A percentile compares a stretch with the other conserved stretches of the same genome.
Evolutionary conservation across 2,888 invertebrate species (phyloP).

Genomic region (Volucella zonaria): DNA sequence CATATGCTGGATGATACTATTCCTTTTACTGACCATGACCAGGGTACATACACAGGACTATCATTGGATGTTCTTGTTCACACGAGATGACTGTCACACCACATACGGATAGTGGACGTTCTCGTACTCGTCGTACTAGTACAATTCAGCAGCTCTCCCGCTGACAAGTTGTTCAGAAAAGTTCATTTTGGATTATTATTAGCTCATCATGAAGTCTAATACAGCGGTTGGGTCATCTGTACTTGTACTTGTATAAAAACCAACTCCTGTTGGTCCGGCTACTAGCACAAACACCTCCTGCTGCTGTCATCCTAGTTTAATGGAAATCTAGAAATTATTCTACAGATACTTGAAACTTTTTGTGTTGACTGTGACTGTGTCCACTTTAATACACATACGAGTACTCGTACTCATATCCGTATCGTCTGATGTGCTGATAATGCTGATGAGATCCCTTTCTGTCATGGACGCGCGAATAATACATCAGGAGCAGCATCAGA

Average conservation of each 20-base stretch:
- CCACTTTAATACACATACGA: background rate
- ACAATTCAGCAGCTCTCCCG: background rate
- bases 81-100: background rate
- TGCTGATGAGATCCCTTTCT: constrained; percentile 34
- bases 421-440: constrained; percentile 27
- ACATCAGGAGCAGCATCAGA: background rate
- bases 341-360: constrained; percentile 36
- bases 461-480: background rate
- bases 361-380: constrained; percentile 1
- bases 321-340: constrained; percentile 57
- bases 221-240: constrained; percentile 8
- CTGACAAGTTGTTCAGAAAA: constrained; percentile 65
- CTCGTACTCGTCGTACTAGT: background rate
- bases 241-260: background rate
- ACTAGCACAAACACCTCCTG: background rate
- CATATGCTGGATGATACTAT: constrained; percentile 18
- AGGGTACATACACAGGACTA: constrained; percentile 3
- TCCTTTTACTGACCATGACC: constrained; percentile 42
- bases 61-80: constrained; percentile 33
- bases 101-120: background rate
- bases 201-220: constrained; percentile 66
- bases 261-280: too few species aligned
- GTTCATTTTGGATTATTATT: constrained; percentile 70
- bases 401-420: constrained; percentile 22
- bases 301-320: background rate